Conservation (phyloP, 2,113 vertebrate genomes). For the Mirza zaza region DNA sequence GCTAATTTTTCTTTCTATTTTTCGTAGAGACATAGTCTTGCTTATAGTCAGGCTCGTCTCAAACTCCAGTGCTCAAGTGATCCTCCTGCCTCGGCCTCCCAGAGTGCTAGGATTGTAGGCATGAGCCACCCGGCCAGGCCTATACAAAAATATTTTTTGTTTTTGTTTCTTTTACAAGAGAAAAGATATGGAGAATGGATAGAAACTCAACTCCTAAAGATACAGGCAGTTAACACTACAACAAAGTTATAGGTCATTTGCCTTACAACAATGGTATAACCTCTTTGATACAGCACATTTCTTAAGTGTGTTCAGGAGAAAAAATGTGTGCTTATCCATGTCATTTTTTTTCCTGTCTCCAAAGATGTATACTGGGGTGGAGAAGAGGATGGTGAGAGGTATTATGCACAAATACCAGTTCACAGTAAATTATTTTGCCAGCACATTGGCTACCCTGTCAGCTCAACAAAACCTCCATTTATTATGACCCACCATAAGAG, state of each 20-base stretch:
- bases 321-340: neutral
- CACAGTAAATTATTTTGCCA: neutral
- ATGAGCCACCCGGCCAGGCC: too few species aligned
- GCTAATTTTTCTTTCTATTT: too few species aligned
- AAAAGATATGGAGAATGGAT: neutral
- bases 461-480: constrained; percentile 12
- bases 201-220: neutral
- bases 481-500: constrained; percentile 40
- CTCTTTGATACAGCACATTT: neutral
- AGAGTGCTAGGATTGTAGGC: too few species aligned
- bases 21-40: too few species aligned
- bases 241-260: neutral
- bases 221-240: neutral
- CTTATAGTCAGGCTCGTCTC: too few species aligned
- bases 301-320: neutral
- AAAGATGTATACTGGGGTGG: neutral
- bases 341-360: too few species aligned
- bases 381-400: neutral
- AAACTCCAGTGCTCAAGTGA: too few species aligned
- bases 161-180: neutral
- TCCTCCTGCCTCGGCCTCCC: too few species aligned
- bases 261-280: neutral
- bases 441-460: neutral
- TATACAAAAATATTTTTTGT: too few species aligned
- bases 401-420: neutral